phyloP scores from a whole-genome alignment of 2,888 invertebrate species.

The Hydroisotoma schaefferi region DNA sequence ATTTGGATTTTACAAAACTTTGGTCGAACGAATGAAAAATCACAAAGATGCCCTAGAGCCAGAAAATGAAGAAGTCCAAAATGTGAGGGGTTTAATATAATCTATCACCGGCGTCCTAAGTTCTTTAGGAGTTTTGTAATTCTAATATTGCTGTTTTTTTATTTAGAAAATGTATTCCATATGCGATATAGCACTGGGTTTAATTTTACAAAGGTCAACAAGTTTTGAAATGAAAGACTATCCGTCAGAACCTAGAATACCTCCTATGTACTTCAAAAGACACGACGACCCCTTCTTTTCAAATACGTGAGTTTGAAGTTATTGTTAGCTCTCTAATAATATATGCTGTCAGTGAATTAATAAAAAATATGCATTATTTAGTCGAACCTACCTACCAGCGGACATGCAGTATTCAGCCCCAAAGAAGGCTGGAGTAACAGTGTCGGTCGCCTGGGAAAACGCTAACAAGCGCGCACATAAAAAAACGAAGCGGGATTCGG shows the following conservation, averaged over 20 bases:
- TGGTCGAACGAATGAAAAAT: constrained; percentile 91
- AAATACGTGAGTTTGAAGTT: constrained; percentile 59
- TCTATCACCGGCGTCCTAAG: background rate
- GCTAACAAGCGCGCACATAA: constrained; percentile 19
- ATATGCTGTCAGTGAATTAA: background rate
- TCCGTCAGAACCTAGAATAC: constrained; percentile 78
- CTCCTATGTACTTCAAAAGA: constrained; percentile 83
- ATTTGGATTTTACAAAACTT: constrained; percentile 89
- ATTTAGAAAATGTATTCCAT: constrained; percentile 91
- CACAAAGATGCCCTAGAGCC: constrained; percentile 84
- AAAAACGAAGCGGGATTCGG: constrained; percentile 7
- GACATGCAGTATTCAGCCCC: constrained; percentile 64
- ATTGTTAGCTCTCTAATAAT: background rate
- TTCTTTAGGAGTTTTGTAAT: background rate
- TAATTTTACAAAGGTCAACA: constrained; percentile 80
- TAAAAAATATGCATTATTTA: constrained; percentile 14
- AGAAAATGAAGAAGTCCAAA: constrained; percentile 76
- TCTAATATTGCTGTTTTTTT: background rate
- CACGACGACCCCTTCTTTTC: constrained; percentile 61
- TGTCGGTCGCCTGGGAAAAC: constrained; percentile 47
- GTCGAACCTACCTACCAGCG: constrained; percentile 66
- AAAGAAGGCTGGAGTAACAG: constrained; percentile 52
- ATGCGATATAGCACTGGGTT: constrained; percentile 88
- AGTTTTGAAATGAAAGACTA: constrained; percentile 87
- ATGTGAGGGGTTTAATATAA: constrained; percentile 59